phyloP scores from a whole-genome alignment of 2,888 invertebrate species.

The Cryptophagus acutangulus region DNA sequence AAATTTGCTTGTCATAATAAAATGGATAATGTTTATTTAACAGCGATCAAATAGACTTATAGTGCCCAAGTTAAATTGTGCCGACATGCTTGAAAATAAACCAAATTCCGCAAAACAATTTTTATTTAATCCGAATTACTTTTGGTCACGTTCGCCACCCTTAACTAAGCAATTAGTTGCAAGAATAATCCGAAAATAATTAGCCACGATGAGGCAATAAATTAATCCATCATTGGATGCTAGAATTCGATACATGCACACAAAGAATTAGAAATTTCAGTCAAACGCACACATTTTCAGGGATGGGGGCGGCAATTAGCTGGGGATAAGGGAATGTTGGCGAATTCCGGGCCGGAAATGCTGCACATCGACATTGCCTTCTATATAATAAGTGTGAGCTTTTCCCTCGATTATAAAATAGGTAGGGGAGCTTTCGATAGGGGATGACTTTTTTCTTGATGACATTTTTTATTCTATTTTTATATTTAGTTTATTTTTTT shows the following conservation, averaged over 20 bases:
- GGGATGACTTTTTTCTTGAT: conserved; percentile 6
- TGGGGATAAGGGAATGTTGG: conserved; percentile 46
- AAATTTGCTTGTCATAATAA: conserved; percentile 42
- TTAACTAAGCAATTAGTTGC: conserved; percentile 15
- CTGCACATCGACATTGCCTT: conserved; percentile 1
- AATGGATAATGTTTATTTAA: conserved; percentile 36
- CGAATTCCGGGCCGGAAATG: conserved; percentile 39
- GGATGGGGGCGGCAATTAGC: conserved; percentile 41
- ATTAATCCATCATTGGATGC: conserved; percentile 23
- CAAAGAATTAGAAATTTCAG: conserved; percentile 24
- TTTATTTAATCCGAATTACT: too few relatives aligned
- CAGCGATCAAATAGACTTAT: conserved; percentile 28
- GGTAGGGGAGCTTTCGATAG: not conserved
- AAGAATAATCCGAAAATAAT: conserved; percentile 35
- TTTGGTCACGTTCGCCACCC: too few relatives aligned
- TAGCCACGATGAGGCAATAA: conserved; percentile 31
- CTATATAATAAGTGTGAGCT: not conserved
- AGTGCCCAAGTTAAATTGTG: too few relatives aligned
- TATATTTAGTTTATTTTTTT: conserved; percentile 7
- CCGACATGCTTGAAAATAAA: too few relatives aligned
- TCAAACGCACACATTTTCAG: not conserved
- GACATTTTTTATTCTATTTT: conserved; percentile 6
- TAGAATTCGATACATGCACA: conserved; percentile 8
- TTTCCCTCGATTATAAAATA: too few relatives aligned
- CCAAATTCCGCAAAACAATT: too few relatives aligned